Conservation (phyloP, 2,888 invertebrate species). For the Diarsia rubi region DNA sequence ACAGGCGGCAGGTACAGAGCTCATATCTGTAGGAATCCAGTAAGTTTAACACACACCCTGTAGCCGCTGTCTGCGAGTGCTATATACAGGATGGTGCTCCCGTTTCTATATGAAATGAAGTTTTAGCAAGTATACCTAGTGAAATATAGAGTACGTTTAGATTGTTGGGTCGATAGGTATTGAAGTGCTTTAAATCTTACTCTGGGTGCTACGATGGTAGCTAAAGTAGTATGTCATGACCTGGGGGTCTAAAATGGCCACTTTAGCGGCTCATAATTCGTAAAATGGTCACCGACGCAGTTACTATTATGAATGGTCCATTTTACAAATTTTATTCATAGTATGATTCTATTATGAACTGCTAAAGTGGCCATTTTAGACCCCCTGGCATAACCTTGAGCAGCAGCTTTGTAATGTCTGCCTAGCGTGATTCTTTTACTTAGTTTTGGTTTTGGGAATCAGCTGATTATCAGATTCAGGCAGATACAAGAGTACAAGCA, state of each 20-base stretch:
- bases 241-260: too few relatives aligned
- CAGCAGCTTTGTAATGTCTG: neutral
- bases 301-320: too few relatives aligned
- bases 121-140: constrained; percentile 20
- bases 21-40: constrained; percentile 74
- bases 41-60: constrained; percentile 68
- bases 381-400: neutral
- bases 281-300: too few relatives aligned
- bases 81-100: constrained; percentile 58
- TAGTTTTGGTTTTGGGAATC: neutral
- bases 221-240: neutral
- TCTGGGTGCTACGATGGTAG: too few relatives aligned
- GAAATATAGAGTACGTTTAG: constrained; percentile 8
- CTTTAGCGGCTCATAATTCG: too few relatives aligned
- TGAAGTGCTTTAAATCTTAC: neutral
- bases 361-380: too few relatives aligned
- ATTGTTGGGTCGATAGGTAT: neutral
- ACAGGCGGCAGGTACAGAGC: constrained; percentile 70
- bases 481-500: neutral
- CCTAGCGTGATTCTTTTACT: neutral
- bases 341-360: too few relatives aligned
- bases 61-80: constrained; percentile 52
- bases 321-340: too few relatives aligned
- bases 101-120: constrained; percentile 38
- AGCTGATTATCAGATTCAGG: neutral